Percentiles rank a stretch among this genome's conserved stretches.
phyloP scores from a whole-genome alignment of 2,797 vertebrate species.

The Limosa lapponica region DNA sequence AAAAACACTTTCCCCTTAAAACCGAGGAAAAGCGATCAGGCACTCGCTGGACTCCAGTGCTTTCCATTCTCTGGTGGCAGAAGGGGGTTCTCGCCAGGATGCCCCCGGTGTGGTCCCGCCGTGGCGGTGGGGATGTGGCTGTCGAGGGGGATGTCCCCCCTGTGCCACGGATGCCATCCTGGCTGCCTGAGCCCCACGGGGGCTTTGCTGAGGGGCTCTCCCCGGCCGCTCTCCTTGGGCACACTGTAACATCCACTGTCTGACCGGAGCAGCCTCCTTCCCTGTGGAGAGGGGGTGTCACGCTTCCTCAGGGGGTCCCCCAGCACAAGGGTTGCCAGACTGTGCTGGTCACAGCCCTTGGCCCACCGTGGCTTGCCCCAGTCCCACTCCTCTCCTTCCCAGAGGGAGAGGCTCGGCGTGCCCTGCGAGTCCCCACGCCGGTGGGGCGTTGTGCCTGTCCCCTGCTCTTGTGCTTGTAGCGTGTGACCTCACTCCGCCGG shows the following conservation, averaged over 20 bases:
- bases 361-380: not conserved
- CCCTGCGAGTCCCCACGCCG: not conserved
- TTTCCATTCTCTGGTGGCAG: not conserved
- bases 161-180: not conserved
- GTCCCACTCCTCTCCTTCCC: not conserved
- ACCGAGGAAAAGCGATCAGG: slow-evolving; percentile 53
- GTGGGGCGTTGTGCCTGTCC: not conserved
- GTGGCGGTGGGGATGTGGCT: not conserved
- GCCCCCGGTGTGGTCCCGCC: not conserved
- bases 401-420: not conserved
- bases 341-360: not conserved
- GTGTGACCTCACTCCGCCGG: not conserved
- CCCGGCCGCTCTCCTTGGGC: not conserved
- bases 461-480: slow-evolving; percentile 77
- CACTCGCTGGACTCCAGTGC: slow-evolving; percentile 63
- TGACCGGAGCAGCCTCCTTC: not conserved
- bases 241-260: slow-evolving; percentile 32
- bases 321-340: not conserved
- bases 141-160: rapidly evolving
- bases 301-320: not conserved
- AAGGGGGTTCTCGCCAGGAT: not conserved
- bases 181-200: not conserved
- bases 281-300: not conserved
- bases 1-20: slow-evolving; percentile 71
- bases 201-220: not conserved